These are phyloP conservation scores for Drosophila dunni DNA, from an alignment of 1,140 invertebrate genomes.

Conservation along the genomic window DNA sequence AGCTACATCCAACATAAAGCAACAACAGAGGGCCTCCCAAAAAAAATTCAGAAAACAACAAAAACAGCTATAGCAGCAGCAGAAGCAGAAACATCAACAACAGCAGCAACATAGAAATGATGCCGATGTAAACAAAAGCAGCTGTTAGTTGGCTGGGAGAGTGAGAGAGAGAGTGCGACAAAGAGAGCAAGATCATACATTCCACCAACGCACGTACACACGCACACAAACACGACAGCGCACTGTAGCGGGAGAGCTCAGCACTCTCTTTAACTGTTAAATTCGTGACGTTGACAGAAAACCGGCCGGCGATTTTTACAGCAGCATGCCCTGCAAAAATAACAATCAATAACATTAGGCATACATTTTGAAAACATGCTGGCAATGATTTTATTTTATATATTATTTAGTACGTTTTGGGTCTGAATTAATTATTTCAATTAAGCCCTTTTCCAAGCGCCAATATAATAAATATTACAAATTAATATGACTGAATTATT, in stretches of 20 bases:
- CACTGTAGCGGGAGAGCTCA: neutral
- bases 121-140: conserved; percentile 75
- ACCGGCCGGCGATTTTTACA: conserved; percentile 67
- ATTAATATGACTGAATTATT: neutral
- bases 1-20: conserved; percentile 58
- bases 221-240: neutral
- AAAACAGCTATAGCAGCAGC: conserved; percentile 30
- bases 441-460: no score
- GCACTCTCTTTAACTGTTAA: conserved; percentile 75
- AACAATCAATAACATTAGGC: conserved; percentile 9
- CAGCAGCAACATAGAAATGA: conserved; percentile 45
- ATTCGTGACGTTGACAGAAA: conserved; percentile 69
- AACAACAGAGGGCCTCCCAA: conserved; percentile 35
- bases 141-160: conserved; percentile 53
- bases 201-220: neutral
- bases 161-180: conserved; percentile 13
- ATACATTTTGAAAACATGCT: neutral
- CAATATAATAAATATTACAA: no score
- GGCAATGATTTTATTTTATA: no score
- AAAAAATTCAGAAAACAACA: conserved; percentile 49
- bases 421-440: no score
- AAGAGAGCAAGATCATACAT: conserved; percentile 35
- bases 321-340: conserved; percentile 18
- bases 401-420: no score
- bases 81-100: conserved; percentile 34